These are phyloP conservation scores for Drosophila suzukii DNA, from an alignment of 1,140 invertebrate species.

Conservation along the genomic window DNA sequence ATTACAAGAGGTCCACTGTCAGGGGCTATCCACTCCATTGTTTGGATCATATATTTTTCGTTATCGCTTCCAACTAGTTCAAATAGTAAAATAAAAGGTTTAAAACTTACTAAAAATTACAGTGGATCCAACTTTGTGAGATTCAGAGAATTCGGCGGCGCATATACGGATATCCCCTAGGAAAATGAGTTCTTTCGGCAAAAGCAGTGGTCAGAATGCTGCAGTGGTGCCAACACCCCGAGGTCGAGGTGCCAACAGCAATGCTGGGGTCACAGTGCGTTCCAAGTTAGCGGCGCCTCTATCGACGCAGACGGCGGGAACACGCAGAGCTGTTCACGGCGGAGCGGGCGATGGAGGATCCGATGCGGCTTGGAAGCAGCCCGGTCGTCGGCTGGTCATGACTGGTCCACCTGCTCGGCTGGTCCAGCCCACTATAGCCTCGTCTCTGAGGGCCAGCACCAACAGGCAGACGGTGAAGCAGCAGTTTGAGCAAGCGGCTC, in stretches of 20 bases:
- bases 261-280: conserved; percentile 11
- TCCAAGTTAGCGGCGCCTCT: conserved; percentile 43
- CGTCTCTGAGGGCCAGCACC: conserved; percentile 52
- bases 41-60: conserved; percentile 8
- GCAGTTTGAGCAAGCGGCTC: conserved; percentile 7
- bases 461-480: conserved; percentile 31
- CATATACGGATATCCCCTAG: background rate
- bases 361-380: conserved; percentile 40
- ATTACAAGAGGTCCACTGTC: background rate
- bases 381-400: conserved; percentile 5
- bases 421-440: conserved; percentile 62
- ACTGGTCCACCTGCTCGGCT: conserved; percentile 4
- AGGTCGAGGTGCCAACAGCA: background rate
- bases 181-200: conserved; percentile 10
- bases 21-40: background rate
- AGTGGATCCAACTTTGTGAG: background rate
- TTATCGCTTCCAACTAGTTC: conserved; percentile 10
- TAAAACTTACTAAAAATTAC: conserved; percentile 27
- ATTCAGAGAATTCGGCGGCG: background rate
- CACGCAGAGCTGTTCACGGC: conserved; percentile 46
- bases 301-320: conserved; percentile 53
- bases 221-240: conserved; percentile 7
- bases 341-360: conserved; percentile 68
- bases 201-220: background rate
- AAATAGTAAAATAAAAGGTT: conserved; percentile 1